Conservation (phyloP, 2,888 invertebrate species). For the Eubasilissa splendida region DNA sequence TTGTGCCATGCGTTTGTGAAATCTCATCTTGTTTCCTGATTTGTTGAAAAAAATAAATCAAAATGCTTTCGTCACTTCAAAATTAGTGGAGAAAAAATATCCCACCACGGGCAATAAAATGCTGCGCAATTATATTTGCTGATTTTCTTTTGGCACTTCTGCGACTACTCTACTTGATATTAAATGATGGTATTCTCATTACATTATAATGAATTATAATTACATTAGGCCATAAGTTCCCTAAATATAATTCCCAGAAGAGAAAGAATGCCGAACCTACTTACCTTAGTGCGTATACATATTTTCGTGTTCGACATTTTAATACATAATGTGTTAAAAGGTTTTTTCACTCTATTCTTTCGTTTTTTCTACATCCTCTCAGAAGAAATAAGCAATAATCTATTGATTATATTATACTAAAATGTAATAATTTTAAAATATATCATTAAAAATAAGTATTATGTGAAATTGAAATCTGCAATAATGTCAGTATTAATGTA, state of each 20-base stretch:
- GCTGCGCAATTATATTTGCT: background rate
- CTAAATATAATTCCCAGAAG: background rate
- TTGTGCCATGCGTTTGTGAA: conserved; percentile 15
- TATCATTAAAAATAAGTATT: conserved; percentile 42
- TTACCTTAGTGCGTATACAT: background rate
- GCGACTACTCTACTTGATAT: background rate
- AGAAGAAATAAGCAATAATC: conserved; percentile 36
- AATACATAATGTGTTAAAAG: background rate
- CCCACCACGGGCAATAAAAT: too few relatives aligned
- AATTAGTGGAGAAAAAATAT: too few relatives aligned
- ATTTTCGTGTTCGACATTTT: background rate
- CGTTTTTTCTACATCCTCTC: background rate
- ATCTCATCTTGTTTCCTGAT: background rate
- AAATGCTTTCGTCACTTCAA: too few relatives aligned
- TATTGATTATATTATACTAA: conserved; percentile 30
- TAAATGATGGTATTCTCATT: conserved; percentile 13
- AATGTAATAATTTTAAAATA: conserved; percentile 6
- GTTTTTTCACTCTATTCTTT: background rate
- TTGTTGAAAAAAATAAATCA: background rate
- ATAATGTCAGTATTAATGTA: conserved; percentile 43
- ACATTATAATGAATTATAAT: conserved; percentile 2
- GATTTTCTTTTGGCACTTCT: background rate
- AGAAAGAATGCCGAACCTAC: background rate
- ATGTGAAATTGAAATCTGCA: conserved; percentile 34
- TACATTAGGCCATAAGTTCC: background rate